Percentiles rank a stretch among this genome's conserved stretches.
phyloP scores from a whole-genome alignment of 2,113 vertebrate genomes.

The Danionella cerebrum region DNA sequence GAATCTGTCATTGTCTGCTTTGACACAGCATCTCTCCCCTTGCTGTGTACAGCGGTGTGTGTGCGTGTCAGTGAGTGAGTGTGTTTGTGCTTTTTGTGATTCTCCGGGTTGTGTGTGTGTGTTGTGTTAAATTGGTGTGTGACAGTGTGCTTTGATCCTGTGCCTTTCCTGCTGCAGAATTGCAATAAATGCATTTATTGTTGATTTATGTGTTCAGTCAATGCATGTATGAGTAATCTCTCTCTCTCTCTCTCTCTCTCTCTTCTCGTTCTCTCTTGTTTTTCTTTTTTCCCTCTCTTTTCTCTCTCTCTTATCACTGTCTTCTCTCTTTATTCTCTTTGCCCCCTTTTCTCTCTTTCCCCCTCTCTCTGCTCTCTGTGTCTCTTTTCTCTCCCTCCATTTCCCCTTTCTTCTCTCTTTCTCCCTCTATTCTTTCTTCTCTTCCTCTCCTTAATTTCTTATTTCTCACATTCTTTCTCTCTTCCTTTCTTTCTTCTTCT shows the following conservation, averaged over 20 bases:
- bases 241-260: not conserved
- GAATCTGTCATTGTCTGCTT: slow-evolving; percentile 22
- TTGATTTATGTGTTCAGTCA: not conserved
- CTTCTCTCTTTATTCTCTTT: no score
- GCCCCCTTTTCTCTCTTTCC: no score
- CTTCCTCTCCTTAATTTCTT: no score
- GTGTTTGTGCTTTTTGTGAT: slow-evolving; percentile 28
- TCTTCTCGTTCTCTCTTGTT: no score
- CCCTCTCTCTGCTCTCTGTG: no score
- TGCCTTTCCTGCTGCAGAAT: slow-evolving; percentile 5
- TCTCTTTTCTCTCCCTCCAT: no score
- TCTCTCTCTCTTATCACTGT: no score
- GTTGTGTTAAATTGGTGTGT: not conserved
- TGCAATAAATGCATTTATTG: not conserved
- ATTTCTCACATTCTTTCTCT: no score
- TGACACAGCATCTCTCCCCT: slow-evolving; percentile 26
- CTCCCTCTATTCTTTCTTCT: no score
- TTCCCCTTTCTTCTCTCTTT: no score
- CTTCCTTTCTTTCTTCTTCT: not conserved
- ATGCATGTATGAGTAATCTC: not conserved
- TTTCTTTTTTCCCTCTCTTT: no score
- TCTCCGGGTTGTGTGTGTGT: slow-evolving; percentile 17
- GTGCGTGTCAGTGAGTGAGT: not conserved
- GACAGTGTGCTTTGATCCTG: slow-evolving; percentile 15
- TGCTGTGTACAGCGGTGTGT: slow-evolving; percentile 25